These are phyloP conservation scores for Schizothorax lantsangensis DNA, from an alignment of 2,797 vertebrate genomes.

Conservation along the genomic window DNA sequence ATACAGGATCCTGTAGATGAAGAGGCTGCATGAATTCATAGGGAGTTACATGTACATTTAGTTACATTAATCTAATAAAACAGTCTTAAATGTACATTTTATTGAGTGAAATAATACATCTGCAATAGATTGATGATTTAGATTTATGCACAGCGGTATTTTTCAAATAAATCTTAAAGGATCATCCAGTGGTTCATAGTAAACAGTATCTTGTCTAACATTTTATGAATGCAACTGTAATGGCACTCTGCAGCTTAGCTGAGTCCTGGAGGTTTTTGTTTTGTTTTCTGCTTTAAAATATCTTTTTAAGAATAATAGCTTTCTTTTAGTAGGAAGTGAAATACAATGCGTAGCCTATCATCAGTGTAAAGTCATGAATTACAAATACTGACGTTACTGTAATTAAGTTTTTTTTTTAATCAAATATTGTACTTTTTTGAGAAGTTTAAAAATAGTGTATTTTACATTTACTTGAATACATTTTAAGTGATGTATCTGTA, in stretches of 20 bases:
- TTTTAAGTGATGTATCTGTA: too few relatives aligned
- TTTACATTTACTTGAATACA: too few relatives aligned
- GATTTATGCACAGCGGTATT: neutral
- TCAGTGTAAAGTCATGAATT: conserved; percentile 41
- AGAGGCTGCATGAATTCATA: too few relatives aligned
- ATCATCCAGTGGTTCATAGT: neutral
- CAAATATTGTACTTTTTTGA: too few relatives aligned
- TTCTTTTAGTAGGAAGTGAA: conserved; percentile 67
- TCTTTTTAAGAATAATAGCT: conserved; percentile 36
- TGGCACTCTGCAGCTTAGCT: neutral
- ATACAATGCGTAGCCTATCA: conserved; percentile 70
- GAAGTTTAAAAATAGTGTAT: too few relatives aligned
- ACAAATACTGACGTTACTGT: too few relatives aligned
- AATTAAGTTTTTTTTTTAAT: too few relatives aligned
- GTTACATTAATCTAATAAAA: neutral
- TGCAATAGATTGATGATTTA: neutral
- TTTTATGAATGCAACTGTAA: neutral
- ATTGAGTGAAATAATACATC: conserved; percentile 15
- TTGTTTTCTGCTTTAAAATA: too few relatives aligned
- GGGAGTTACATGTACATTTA: too few relatives aligned
- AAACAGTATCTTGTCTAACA: neutral
- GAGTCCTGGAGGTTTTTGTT: too few relatives aligned
- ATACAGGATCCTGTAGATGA: too few relatives aligned
- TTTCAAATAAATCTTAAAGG: neutral
- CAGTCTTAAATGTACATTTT: conserved; percentile 5